A percentile compares a stretch with the other conserved stretches of the same genome.
phyloP scores from a whole-genome alignment of 2,113 vertebrate genomes.

The Dasyornis broadbenti region DNA sequence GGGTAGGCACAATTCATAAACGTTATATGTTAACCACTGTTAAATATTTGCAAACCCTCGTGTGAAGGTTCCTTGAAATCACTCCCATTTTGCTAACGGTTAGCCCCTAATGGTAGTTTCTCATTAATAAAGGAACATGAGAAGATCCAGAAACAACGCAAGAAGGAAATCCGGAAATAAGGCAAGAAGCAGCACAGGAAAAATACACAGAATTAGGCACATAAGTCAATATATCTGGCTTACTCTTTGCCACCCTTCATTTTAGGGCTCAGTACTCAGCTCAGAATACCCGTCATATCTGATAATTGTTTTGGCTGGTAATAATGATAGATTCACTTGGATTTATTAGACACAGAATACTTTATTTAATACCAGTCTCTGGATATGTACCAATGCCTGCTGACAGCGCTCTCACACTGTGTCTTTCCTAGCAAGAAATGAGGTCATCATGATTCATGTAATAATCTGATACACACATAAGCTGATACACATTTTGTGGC shows the following conservation, averaged over 20 bases:
- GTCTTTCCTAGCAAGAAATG: constrained; percentile 5
- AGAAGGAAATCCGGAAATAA: neutral
- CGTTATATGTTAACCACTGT: neutral
- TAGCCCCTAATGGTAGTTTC: neutral
- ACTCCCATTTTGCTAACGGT: neutral
- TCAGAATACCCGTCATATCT: neutral
- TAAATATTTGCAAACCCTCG: neutral
- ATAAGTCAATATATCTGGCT: neutral
- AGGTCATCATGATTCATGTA: neutral
- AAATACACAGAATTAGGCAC: neutral
- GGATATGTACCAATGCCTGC: neutral
- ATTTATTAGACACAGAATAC: neutral
- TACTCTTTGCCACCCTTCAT: neutral
- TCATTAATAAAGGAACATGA: neutral
- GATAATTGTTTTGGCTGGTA: neutral
- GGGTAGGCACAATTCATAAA: neutral
- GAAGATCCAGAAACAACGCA: neutral
- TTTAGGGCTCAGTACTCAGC: neutral
- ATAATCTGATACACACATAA: neutral
- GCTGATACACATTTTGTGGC: neutral
- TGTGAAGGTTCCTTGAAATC: neutral
- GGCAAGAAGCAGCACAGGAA: neutral
- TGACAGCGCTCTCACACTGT: neutral
- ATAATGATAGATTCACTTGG: neutral
- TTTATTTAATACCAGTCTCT: constrained; percentile 5